Evolutionary conservation across 37 sponge, comb jelly and placozoan species (phyloP).

Genomic region (Halisarca cf. caerulea): DNA sequence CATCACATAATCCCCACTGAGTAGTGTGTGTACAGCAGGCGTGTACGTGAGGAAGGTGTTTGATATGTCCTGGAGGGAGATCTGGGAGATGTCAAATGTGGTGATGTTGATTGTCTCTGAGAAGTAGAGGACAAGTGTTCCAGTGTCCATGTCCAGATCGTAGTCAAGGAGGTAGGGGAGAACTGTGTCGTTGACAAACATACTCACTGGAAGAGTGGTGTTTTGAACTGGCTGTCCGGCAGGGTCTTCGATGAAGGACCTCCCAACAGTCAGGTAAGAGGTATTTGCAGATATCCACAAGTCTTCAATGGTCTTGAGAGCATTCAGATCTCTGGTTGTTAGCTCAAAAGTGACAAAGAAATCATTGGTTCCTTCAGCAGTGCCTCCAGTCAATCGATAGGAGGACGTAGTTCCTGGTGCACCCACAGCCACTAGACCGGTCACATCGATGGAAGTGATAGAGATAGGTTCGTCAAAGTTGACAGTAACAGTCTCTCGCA

Average conservation of each 20-base stretch:
- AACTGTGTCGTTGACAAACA: slow-evolving; percentile 62
- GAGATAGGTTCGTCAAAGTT: slow-evolving; percentile 88
- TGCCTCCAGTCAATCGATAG: slow-evolving; percentile 74
- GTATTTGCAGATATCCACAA: slow-evolving; percentile 70
- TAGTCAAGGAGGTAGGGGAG: slow-evolving; percentile 62
- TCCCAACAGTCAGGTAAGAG: slow-evolving; percentile 67
- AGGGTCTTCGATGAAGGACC: slow-evolving; percentile 68
- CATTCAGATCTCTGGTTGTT: slow-evolving; percentile 71
- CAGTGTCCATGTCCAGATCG: slow-evolving; percentile 80
- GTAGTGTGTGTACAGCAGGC: slow-evolving; percentile 47
- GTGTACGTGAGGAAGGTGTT: slow-evolving; percentile 48
- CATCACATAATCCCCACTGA: slow-evolving; percentile 54
- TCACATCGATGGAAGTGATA: slow-evolving; percentile 54
- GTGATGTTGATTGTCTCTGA: slow-evolving; percentile 84
- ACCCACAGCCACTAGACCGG: slow-evolving; percentile 64
- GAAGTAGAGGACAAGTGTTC: slow-evolving; percentile 71
- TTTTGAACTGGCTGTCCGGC: slow-evolving; percentile 49
- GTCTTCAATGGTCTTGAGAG: slow-evolving; percentile 67
- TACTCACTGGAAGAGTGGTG: slow-evolving; percentile 39
- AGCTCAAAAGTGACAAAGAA: slow-evolving; percentile 56
- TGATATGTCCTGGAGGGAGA: slow-evolving; percentile 67
- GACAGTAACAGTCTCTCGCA: slow-evolving; percentile 52
- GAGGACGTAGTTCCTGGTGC: slow-evolving; percentile 54
- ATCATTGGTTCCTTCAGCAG: slow-evolving; percentile 62
- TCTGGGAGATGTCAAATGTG: slow-evolving; percentile 49